phyloP scores from a whole-genome alignment of 1,140 invertebrate genomes.

The Macrosteles quadrilineatus region DNA sequence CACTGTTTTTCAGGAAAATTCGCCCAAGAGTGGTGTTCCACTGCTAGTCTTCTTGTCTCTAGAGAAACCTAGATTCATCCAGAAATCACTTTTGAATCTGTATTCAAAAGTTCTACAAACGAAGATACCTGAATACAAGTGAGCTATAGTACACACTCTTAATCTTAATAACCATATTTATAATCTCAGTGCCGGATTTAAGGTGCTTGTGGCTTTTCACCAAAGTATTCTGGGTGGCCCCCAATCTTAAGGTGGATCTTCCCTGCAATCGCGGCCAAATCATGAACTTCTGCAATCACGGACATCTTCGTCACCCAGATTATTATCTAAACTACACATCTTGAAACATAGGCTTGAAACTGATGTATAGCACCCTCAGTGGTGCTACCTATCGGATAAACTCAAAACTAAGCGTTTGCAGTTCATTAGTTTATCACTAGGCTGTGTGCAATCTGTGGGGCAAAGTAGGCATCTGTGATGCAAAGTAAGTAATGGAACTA shows the following conservation, averaged over 20 bases:
- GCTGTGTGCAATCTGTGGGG: constrained; percentile 8
- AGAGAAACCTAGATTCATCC: constrained; percentile 31
- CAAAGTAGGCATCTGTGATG: background rate
- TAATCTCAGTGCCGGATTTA: no score
- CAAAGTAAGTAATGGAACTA: no score
- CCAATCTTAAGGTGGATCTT: no score
- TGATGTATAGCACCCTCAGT: constrained; percentile 25
- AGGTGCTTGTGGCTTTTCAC: no score
- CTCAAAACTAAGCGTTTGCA: constrained; percentile 28
- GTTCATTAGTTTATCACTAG: background rate
- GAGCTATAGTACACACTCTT: no score
- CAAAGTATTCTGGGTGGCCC: no score
- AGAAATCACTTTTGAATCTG: constrained; percentile 30
- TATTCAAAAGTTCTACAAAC: background rate
- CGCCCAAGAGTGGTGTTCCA: constrained; percentile 1
- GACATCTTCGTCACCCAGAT: no score
- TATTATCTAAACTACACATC: no score
- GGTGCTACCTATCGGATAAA: constrained; percentile 29
- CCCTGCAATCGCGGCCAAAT: no score
- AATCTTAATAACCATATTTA: no score
- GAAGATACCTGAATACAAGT: background rate
- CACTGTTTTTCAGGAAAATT: constrained; percentile 29
- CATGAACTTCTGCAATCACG: no score
- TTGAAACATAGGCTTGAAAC: no score
- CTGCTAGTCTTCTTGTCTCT: constrained; percentile 27